Base-by-base conservation (phyloP, 2,113 vertebrate genomes). In the Climacteris rufus region DNA sequence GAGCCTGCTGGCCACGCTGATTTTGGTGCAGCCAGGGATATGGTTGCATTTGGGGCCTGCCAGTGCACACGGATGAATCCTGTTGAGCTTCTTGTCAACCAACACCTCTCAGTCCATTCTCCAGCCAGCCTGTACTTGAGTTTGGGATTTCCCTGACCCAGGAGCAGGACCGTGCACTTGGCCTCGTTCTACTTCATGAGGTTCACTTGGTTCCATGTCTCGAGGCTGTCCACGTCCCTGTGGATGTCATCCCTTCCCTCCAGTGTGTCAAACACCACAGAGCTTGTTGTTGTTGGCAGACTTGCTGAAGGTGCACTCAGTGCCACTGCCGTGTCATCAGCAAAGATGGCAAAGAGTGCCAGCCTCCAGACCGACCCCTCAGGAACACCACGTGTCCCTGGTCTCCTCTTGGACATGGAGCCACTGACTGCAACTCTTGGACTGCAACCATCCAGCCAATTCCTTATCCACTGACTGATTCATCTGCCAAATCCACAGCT, bases 341-440 rank as follows among this genome's bases (percentile, higher is more conserved):
- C 22, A 81, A 8, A 50, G 27, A 4, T 50, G 37, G 11, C 57
- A 37, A 19, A 42, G 44, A 28, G 28, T 11, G 4, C 27, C 1
- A 0, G 10, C 59, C 23, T 27, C 27, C 33, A 4, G 23, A 2
- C 5, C 0, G 5, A 37, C 18, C 10, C 21, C 31, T 33, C 22
- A 57, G 44, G 35, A 45, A 25, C 14, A 11, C 50, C 31, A 27
- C 2, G 1, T 5, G 6, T 65, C 25, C 2, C 31, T 64, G 57
- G 11, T 37, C 27, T 50, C 42, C 33, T 2, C 12, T 44, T 59
- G 52, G 33, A 52, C 31, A 52, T 13, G 12, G 37, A 50, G 22
- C 40, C 44, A 17, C 27, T 42, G 16, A 14, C 35, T 25, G 16
- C 40, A 49, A 7, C 39, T 59, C 56, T 25, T 42, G 40, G 49